These are phyloP conservation scores for Aptenodytes patagonicus DNA, from an alignment of 2,113 vertebrate species.

Conservation along the genomic window DNA sequence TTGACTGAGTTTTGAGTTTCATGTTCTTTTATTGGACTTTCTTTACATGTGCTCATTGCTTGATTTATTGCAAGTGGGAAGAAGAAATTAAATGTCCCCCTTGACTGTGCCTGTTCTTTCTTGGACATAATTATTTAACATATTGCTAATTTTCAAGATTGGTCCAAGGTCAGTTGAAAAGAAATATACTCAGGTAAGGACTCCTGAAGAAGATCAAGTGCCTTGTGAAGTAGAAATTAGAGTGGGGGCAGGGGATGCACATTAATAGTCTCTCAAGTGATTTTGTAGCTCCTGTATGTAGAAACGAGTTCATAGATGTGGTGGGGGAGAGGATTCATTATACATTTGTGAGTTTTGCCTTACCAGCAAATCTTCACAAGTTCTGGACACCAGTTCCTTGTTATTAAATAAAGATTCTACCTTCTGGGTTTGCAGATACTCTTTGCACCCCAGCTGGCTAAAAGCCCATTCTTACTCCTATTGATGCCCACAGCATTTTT, in stretches of 20 bases:
- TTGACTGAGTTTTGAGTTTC: neutral
- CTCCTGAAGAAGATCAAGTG: neutral
- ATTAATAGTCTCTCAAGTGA: neutral
- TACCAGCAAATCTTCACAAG: neutral
- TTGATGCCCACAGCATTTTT: neutral
- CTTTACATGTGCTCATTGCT: neutral
- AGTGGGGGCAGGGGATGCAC: too few species aligned
- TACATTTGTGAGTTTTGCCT: neutral
- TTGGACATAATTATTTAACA: neutral
- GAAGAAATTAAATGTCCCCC: neutral
- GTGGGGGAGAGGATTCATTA: neutral
- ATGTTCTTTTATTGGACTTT: neutral
- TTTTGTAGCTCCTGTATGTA: neutral
- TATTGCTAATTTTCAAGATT: neutral
- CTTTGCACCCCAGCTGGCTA: neutral
- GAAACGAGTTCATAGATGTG: neutral
- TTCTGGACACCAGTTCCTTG: neutral
- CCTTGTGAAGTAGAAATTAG: neutral
- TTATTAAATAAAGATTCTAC: neutral
- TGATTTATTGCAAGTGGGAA: neutral
- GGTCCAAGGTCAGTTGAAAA: neutral
- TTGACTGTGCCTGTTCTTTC: neutral
- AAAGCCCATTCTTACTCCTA: neutral
- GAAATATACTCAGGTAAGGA: neutral
- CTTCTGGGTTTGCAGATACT: neutral